A percentile compares a stretch with the other conserved stretches of the same genome.
Conservation (phyloP, 1,140 invertebrate genomes). For the Mycetomoellerius zeteki region DNA sequence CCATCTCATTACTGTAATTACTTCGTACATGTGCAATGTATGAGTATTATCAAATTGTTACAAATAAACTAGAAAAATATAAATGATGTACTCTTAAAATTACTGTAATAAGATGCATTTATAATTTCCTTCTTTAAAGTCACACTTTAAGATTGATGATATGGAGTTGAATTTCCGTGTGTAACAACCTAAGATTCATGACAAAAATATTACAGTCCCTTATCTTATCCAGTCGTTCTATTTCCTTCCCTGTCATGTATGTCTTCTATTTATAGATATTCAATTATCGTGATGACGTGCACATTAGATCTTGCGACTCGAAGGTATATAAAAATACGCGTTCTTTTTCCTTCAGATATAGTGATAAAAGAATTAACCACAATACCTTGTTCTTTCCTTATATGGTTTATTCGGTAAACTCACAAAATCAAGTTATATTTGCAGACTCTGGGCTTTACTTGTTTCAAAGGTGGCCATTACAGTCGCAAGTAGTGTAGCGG, state of each 20-base stretch:
- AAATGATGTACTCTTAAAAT: background rate
- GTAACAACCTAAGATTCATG: background rate
- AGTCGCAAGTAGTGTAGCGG: background rate
- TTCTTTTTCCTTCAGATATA: background rate
- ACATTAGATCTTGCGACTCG: slow-evolving; percentile 1
- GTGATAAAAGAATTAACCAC: slow-evolving; percentile 4
- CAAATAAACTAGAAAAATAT: slow-evolving; percentile 5
- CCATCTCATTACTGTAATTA: slow-evolving; percentile 34
- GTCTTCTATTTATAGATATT: slow-evolving; percentile 40
- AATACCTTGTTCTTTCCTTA: background rate
- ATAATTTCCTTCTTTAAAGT: background rate
- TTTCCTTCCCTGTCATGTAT: slow-evolving; percentile 18
- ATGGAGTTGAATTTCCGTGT: slow-evolving; percentile 15
- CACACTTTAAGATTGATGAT: background rate
- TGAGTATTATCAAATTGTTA: background rate
- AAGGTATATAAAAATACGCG: background rate
- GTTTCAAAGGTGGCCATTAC: slow-evolving; percentile 4
- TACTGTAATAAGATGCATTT: slow-evolving; percentile 6
- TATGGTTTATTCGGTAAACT: background rate
- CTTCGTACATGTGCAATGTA: background rate
- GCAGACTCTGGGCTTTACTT: background rate
- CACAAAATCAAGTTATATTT: slow-evolving; percentile 31
- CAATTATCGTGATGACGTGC: slow-evolving; percentile 31
- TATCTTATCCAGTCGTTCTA: slow-evolving; percentile 10
- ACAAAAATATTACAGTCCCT: background rate